Evolutionary conservation across 2,113 vertebrate genomes (phyloP).

Genomic region (Varanus salvator): DNA sequence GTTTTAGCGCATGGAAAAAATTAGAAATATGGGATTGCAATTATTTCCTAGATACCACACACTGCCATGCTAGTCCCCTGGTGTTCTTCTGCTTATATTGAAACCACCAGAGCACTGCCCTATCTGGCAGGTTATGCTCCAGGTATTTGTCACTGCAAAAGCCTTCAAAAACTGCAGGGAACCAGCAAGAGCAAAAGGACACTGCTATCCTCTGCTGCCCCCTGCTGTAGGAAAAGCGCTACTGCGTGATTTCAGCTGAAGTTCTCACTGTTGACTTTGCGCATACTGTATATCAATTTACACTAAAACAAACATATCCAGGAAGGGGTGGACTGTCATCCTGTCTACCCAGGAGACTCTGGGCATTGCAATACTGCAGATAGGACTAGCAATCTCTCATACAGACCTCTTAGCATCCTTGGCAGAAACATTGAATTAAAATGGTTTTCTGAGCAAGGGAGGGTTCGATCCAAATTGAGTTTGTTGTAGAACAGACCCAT

Average conservation of each 20-base stretch:
- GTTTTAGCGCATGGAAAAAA: not conserved
- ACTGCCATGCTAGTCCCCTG: not conserved
- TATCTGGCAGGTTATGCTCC: not conserved
- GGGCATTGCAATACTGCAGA: not conserved
- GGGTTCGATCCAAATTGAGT: too few species aligned
- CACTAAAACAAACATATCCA: not conserved
- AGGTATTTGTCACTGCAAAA: not conserved
- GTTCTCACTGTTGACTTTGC: not conserved
- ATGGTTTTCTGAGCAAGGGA: not conserved
- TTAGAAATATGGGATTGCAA: not conserved
- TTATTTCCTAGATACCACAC: not conserved
- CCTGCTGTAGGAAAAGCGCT: constrained; percentile 29
- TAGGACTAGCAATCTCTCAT: not conserved
- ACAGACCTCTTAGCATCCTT: not conserved
- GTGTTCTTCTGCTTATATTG: not conserved
- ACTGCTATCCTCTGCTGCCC: constrained; percentile 52
- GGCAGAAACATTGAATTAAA: not conserved
- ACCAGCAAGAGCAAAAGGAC: not conserved
- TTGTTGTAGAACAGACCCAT: too few species aligned
- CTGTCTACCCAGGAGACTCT: not conserved
- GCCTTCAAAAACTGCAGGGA: not conserved
- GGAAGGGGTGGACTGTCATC: not conserved
- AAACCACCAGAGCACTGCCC: not conserved
- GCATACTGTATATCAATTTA: too few species aligned
- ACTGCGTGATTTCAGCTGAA: not conserved